These are phyloP conservation scores for Thymelicus lineola DNA, from an alignment of 2,888 invertebrate genomes.

Conservation along the genomic window DNA sequence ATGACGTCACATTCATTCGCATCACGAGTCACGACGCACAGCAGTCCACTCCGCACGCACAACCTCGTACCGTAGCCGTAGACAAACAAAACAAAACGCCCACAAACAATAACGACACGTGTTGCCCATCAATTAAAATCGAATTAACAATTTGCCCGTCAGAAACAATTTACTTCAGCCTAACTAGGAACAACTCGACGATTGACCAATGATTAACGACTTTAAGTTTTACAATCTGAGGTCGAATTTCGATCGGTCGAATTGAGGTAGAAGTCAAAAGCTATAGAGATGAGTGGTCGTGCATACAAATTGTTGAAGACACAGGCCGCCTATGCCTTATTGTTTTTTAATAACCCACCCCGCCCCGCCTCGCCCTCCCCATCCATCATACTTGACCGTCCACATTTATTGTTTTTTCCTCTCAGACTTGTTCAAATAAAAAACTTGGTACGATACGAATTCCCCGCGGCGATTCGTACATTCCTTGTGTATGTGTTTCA, in stretches of 20 bases:
- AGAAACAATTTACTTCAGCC: constrained; percentile 57
- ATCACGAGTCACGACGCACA: constrained; percentile 7
- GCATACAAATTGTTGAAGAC: constrained; percentile 78
- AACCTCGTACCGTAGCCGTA: constrained; percentile 10
- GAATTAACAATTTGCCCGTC: constrained; percentile 68
- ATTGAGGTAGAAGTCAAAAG: background rate
- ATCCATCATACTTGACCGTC: constrained; percentile 68
- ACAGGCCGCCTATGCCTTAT: constrained; percentile 73
- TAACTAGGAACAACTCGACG: constrained; percentile 37
- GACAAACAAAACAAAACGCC: constrained; percentile 34
- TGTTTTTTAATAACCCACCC: constrained; percentile 81
- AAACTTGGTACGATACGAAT: constrained; percentile 57
- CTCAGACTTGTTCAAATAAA: constrained; percentile 64
- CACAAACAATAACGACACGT: constrained; percentile 49
- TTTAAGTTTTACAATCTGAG: background rate
- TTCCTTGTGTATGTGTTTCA: constrained; percentile 52
- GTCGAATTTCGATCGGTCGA: constrained; percentile 6
- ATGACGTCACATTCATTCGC: constrained; percentile 29
- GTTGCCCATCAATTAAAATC: constrained; percentile 70
- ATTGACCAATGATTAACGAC: background rate
- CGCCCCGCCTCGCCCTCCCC: constrained; percentile 67
- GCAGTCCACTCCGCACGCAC: constrained; percentile 18
- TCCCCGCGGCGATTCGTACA: constrained; percentile 75
- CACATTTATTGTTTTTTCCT: constrained; percentile 45
- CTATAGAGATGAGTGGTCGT: constrained; percentile 69